A percentile compares a stretch with the other conserved stretches of the same genome.
Evolutionary conservation across 2,797 vertebrate genomes (phyloP).

Genomic region (Anniella stebbinsi): DNA sequence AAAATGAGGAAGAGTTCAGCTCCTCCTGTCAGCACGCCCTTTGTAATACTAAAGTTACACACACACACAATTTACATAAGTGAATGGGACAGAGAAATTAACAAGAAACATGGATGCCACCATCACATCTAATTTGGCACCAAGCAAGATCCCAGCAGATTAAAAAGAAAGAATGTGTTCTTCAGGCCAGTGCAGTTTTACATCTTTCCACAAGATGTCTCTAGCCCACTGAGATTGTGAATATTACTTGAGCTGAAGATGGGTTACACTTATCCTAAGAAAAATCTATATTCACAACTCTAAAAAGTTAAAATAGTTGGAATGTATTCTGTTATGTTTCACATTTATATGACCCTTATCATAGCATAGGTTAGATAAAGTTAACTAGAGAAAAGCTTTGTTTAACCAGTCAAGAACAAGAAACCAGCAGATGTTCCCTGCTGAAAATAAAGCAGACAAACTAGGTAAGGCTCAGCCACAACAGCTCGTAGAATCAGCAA

Average conservation of each 20-base stretch:
- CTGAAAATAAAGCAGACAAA: not conserved
- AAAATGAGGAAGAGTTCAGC: not conserved
- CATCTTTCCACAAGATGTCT: constrained; percentile 79
- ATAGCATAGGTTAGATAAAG: constrained; percentile 10
- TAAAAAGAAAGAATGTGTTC: constrained; percentile 16
- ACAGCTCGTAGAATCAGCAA: not conserved
- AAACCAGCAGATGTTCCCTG: constrained; percentile 1
- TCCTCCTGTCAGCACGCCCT: too few relatives aligned
- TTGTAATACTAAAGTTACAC: not conserved
- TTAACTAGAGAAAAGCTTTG: not conserved
- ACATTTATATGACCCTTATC: not conserved
- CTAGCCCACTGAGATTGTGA: constrained; percentile 66
- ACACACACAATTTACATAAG: not conserved
- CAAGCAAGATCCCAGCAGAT: not conserved
- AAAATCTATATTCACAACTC: not conserved
- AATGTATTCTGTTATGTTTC: not conserved
- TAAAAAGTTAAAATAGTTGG: not conserved
- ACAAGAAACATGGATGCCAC: not conserved
- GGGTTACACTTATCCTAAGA: not conserved
- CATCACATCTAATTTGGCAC: too few relatives aligned
- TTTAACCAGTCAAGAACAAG: not conserved
- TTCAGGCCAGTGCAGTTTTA: constrained; percentile 56
- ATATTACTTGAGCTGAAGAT: not conserved
- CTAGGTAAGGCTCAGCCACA: not conserved
- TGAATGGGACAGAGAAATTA: not conserved